phyloP scores from a whole-genome alignment of 1,140 invertebrate genomes.

The Drosophila bocqueti region DNA sequence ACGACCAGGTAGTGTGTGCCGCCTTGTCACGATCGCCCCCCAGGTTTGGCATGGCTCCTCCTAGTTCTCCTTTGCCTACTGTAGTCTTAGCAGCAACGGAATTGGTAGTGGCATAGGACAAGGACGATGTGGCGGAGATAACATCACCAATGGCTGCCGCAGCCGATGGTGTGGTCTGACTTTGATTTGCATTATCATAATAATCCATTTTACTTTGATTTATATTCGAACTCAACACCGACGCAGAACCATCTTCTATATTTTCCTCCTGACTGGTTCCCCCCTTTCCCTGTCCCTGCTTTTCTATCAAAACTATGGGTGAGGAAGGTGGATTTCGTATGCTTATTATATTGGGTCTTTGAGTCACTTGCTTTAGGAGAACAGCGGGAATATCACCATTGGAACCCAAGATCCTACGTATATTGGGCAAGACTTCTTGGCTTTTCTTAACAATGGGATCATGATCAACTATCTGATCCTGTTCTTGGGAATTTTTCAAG shows the following conservation, averaged over 20 bases:
- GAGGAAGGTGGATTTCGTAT: slow-evolving; percentile 72
- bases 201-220: slow-evolving; percentile 69
- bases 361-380: slow-evolving; percentile 89
- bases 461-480: background rate
- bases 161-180: slow-evolving; percentile 62
- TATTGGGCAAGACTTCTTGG: slow-evolving; percentile 89
- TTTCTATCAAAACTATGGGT: slow-evolving; percentile 61
- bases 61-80: slow-evolving; percentile 6
- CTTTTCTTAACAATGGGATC: slow-evolving; percentile 58
- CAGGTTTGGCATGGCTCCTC: slow-evolving; percentile 32
- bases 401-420: slow-evolving; percentile 92
- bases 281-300: background rate
- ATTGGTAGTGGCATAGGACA: slow-evolving; percentile 57
- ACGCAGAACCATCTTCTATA: slow-evolving; percentile 14
- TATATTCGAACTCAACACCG: slow-evolving; percentile 65
- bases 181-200: slow-evolving; percentile 41
- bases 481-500: slow-evolving; percentile 1
- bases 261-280: slow-evolving; percentile 25
- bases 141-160: slow-evolving; percentile 69
- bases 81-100: slow-evolving; percentile 10
- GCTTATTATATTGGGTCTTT: slow-evolving; percentile 80
- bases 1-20: slow-evolving; percentile 88
- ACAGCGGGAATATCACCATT: slow-evolving; percentile 92
- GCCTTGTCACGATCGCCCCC: slow-evolving; percentile 74
- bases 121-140: slow-evolving; percentile 53